These are phyloP conservation scores for Mirounga angustirostris DNA, from an alignment of 2,113 vertebrate species.

Conservation along the genomic window DNA sequence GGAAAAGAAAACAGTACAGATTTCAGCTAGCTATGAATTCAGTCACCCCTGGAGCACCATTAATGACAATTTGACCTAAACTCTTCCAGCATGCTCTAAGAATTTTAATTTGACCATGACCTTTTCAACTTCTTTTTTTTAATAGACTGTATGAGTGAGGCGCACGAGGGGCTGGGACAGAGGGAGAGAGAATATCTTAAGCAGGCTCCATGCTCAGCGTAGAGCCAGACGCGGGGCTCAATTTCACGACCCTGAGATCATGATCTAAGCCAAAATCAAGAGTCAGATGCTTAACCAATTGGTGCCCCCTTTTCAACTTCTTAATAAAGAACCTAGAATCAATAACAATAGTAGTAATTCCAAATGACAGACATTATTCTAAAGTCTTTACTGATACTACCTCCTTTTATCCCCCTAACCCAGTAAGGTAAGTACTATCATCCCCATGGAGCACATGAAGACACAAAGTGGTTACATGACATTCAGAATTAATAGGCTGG, in stretches of 20 bases:
- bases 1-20: not conserved
- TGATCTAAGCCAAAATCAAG: not conserved
- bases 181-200: not conserved
- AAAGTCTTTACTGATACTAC: not conserved
- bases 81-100: not conserved
- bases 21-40: not conserved
- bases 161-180: not conserved
- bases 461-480: not conserved
- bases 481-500: not conserved
- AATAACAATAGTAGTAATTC: not conserved
- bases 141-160: no score
- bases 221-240: not conserved
- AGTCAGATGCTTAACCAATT: not conserved
- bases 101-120: conserved; percentile 31
- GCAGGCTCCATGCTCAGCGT: not conserved
- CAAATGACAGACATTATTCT: conserved; percentile 40
- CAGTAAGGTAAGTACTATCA: not conserved
- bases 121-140: not conserved
- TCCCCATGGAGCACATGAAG: not conserved
- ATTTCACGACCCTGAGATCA: not conserved
- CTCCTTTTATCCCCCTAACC: not conserved
- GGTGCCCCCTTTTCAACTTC: not conserved
- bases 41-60: not conserved
- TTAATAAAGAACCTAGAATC: not conserved
- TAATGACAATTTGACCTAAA: not conserved